Base-by-base conservation (phyloP, 2,888 invertebrate species). In the Cheilosia soror region DNA sequence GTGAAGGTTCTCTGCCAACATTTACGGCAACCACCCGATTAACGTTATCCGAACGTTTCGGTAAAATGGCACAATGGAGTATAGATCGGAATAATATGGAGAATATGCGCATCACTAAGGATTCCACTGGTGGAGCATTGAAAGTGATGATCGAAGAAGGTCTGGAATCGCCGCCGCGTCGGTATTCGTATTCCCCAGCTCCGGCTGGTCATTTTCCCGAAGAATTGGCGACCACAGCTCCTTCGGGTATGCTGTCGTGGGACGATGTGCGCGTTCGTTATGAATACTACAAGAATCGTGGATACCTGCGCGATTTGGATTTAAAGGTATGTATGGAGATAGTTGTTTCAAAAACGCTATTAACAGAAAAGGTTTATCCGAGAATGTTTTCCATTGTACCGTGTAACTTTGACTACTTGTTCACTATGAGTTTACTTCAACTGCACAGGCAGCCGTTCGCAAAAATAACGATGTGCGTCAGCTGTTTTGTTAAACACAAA, bases 21-120 rank as follows among this genome's bases (percentile, higher is more conserved):
- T 94, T 95, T 63, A 95, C 94, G 29, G 93, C 94, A 4, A 94
- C 94, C 1, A 94, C 94, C 44, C 92, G 95, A 79, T 92, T 97
- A 89, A 97, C 97, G 0, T 93, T 97, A 13, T 97, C 97, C 0
- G 97, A 97, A 92, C 94, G 96, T 27, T 97, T 97, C 92, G 97
- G 97, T 87, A 97, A 97, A 93, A 97, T 97, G 95, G 97, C 97
- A 27, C 97, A 97, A 90, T 97, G 97, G 96, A 96, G 96, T 83
- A 96, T 96, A 3, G 97, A 97, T 91, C 94, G 97, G 11, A 94
- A 94, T 15, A 96, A 97, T 66, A 95, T 97, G 90, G 96, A 96
- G 92, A 96, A 97, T 90, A 97, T 97, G 96, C 94, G 96, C 75
- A 97, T 97, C 88, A 96, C 97, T 77, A 95, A 97, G 86, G 96